Conservation (phyloP, 2,113 vertebrate species). For the Ahaetulla prasina region DNA sequence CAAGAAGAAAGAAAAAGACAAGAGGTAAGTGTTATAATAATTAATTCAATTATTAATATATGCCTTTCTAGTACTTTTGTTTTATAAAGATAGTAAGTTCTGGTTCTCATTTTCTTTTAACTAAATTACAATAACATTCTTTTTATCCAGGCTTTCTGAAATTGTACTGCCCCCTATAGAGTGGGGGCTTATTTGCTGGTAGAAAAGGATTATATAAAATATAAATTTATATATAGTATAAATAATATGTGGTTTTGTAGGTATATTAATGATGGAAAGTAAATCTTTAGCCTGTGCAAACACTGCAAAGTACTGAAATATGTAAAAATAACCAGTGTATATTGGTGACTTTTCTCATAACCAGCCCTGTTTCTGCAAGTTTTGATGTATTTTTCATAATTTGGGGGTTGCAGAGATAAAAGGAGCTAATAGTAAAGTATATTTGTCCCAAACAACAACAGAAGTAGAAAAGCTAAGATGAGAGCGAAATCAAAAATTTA, state of each 20-base stretch:
- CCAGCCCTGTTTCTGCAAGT: neutral
- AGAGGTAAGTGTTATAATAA: conserved; percentile 73
- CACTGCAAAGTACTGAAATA: neutral
- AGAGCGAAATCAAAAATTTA: neutral
- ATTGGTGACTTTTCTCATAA: neutral
- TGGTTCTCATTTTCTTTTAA: neutral
- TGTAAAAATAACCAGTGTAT: neutral
- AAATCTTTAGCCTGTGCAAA: neutral
- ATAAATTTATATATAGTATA: neutral
- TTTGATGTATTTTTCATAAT: neutral
- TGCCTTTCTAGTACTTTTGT: neutral
- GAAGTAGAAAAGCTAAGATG: neutral
- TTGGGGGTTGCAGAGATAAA: neutral
- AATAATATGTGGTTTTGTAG: neutral
- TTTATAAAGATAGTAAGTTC: neutral
- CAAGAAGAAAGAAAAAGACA: conserved; percentile 92
- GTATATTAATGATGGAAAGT: neutral
- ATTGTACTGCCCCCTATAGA: neutral
- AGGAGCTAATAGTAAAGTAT: neutral
- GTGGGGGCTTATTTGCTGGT: neutral
- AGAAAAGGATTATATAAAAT: neutral
- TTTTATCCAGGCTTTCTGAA: neutral
- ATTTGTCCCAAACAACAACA: neutral
- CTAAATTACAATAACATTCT: neutral
- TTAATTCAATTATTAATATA: rapidly evolving